Evolutionary conservation across 2,113 vertebrate genomes (phyloP).

Genomic region (Corythornis madagascariensis): DNA sequence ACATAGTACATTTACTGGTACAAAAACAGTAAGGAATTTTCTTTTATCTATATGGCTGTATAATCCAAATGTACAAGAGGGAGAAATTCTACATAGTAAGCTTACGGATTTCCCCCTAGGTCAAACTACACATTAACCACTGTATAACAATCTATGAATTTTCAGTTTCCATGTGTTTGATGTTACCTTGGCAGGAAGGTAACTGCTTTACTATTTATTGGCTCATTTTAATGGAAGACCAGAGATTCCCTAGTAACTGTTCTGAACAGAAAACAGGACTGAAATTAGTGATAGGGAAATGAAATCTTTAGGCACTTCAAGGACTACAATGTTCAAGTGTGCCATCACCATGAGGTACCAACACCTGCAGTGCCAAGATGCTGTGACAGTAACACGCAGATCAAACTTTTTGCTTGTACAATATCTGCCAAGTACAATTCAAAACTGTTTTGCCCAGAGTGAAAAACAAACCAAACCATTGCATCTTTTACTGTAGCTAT

Average conservation of each 20-base stretch:
- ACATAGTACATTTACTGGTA: not conserved
- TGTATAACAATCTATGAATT: not conserved
- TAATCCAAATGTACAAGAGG: not conserved
- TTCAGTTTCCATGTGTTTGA: not conserved
- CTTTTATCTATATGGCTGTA: not conserved
- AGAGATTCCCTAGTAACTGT: slow-evolving; percentile 63
- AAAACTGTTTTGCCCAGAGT: slow-evolving; percentile 62
- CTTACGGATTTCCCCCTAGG: not conserved
- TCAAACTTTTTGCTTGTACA: slow-evolving; percentile 54
- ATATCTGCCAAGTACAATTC: slow-evolving; percentile 53
- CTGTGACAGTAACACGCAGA: slow-evolving; percentile 50
- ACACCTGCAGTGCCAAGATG: slow-evolving; percentile 49
- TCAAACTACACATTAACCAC: not conserved
- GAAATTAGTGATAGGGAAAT: slow-evolving; percentile 56
- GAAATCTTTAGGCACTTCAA: slow-evolving; percentile 77
- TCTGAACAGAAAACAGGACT: slow-evolving; percentile 62
- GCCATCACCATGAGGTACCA: slow-evolving; percentile 72
- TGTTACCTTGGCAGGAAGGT: not conserved
- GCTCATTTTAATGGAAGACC: slow-evolving; percentile 71
- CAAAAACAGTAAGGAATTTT: not conserved
- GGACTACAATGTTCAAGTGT: slow-evolving; percentile 71
- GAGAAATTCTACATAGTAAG: not conserved
- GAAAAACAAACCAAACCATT: slow-evolving; percentile 20
- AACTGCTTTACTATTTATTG: slow-evolving; percentile 39
- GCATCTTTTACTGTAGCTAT: slow-evolving; percentile 41